Evolutionary conservation across 2,888 invertebrate species (phyloP).

Genomic region (Nephrocerus scutellatus): DNA sequence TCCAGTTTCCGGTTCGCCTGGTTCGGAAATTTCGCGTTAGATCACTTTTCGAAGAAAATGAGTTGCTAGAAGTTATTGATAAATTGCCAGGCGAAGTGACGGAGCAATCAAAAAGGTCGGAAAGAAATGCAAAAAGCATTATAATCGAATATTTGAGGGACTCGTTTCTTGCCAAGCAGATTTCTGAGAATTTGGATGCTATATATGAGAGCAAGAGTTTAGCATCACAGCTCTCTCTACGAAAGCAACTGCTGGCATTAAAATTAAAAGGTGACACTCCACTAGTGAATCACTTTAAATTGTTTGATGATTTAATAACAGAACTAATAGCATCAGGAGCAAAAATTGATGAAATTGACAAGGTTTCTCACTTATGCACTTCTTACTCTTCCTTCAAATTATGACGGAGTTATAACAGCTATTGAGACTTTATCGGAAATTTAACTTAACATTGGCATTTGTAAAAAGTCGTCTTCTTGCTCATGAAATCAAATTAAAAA

Average conservation of each 20-base stretch:
- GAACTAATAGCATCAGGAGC: constrained; percentile 36
- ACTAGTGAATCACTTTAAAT: constrained; percentile 23
- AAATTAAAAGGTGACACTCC: constrained; percentile 11
- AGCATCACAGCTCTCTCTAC: constrained; percentile 8
- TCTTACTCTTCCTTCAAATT: constrained; percentile 31
- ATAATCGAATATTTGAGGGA: constrained; percentile 13
- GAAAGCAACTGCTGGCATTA: constrained; percentile 9
- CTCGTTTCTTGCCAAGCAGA: constrained; percentile 10
- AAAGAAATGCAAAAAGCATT: constrained; percentile 11
- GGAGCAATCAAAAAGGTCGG: too few relatives aligned
- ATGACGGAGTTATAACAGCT: constrained; percentile 38
- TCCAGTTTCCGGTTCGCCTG: too few relatives aligned
- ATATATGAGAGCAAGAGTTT: constrained; percentile 13
- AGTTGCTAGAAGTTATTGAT: too few relatives aligned
- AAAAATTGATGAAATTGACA: constrained; percentile 36
- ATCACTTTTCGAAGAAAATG: too few relatives aligned
- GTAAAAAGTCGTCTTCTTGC: constrained; percentile 32
- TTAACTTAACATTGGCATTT: constrained; percentile 31
- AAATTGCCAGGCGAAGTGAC: too few relatives aligned
- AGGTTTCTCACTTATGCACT: constrained; percentile 33
- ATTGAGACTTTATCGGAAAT: constrained; percentile 35
- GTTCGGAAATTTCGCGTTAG: too few relatives aligned
- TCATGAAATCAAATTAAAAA: constrained; percentile 4
- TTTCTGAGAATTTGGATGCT: constrained; percentile 12
- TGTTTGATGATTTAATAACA: constrained; percentile 35